Percentiles rank a stretch among this genome's conserved stretches.
These are phyloP conservation scores for Centroberyx gerrardi DNA, from an alignment of 2,797 vertebrate genomes.

Conservation along the genomic window DNA sequence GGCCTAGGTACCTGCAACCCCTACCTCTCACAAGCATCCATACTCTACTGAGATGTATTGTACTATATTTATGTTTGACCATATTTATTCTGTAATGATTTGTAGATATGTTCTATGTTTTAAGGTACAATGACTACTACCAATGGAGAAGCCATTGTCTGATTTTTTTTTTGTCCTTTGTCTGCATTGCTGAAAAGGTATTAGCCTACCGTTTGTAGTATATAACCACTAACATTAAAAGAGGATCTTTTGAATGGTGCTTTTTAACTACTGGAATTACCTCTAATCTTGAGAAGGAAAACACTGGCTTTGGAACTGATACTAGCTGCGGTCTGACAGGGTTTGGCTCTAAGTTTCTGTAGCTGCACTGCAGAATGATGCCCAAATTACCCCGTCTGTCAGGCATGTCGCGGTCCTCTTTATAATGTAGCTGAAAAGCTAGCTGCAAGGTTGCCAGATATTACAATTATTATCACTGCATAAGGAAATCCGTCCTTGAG, in stretches of 20 bases:
- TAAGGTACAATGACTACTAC: constrained; percentile 70
- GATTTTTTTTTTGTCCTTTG: constrained; percentile 45
- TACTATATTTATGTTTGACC: constrained; percentile 83
- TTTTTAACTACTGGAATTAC: constrained; percentile 85
- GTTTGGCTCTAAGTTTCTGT: constrained; percentile 37
- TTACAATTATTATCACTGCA: constrained; percentile 21
- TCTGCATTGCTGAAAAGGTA: constrained; percentile 66
- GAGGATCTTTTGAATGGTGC: constrained; percentile 79
- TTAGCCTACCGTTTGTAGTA: constrained; percentile 62
- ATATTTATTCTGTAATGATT: constrained; percentile 87
- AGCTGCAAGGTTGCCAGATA: constrained; percentile 43
- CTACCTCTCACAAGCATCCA: constrained; percentile 86
- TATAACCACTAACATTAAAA: constrained; percentile 77
- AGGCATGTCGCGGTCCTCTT: constrained; percentile 32
- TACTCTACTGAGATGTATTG: constrained; percentile 78
- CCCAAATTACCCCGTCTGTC: constrained; percentile 21
- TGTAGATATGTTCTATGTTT: constrained; percentile 75
- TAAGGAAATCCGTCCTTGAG: constrained; percentile 47
- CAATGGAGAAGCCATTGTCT: constrained; percentile 65
- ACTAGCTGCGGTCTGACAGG: constrained; percentile 11
- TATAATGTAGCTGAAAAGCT: constrained; percentile 49
- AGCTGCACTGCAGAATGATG: constrained; percentile 29
- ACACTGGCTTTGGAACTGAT: constrained; percentile 57
- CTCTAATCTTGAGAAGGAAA: constrained; percentile 73
- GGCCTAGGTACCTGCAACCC: constrained; percentile 73